These are phyloP conservation scores for Nylanderia fulva DNA, from an alignment of 1,140 invertebrate genomes.

Conservation along the genomic window DNA sequence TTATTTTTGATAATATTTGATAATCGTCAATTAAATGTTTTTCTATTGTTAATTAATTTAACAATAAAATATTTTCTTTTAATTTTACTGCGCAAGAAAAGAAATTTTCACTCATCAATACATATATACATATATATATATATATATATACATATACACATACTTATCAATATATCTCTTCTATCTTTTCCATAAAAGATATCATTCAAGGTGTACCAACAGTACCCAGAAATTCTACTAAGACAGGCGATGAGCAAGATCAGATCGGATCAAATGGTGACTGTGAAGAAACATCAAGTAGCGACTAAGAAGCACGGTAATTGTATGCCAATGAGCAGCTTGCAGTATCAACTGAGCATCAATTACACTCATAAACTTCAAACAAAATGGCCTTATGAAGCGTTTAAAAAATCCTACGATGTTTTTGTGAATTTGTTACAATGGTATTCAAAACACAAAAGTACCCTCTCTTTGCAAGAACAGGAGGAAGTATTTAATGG, in stretches of 20 bases:
- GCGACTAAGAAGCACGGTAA: conserved; percentile 80
- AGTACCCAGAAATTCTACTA: conserved; percentile 89
- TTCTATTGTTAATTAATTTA: too few relatives aligned
- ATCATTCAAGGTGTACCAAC: conserved; percentile 87
- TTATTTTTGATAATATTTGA: too few relatives aligned
- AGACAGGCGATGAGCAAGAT: conserved; percentile 87
- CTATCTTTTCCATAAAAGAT: too few relatives aligned
- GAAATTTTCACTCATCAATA: not conserved
- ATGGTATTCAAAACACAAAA: conserved; percentile 69
- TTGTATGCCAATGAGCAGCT: conserved; percentile 86
- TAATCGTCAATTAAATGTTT: too few relatives aligned
- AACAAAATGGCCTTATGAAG: conserved; percentile 85
- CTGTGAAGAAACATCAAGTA: conserved; percentile 84
- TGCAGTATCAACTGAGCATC: conserved; percentile 86
- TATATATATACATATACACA: too few relatives aligned
- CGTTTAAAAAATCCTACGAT: conserved; percentile 82
- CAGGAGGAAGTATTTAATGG: conserved; percentile 47
- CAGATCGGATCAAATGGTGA: conserved; percentile 87
- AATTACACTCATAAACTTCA: conserved; percentile 86
- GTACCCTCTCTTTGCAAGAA: too few relatives aligned
- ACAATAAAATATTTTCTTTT: conserved; percentile 11
- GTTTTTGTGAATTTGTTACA: conserved; percentile 76
- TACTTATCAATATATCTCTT: not conserved
- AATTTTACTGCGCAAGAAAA: not conserved
- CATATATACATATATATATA: too few relatives aligned